phyloP scores from a whole-genome alignment of 2,888 invertebrate species.

The Torymus auratus region DNA sequence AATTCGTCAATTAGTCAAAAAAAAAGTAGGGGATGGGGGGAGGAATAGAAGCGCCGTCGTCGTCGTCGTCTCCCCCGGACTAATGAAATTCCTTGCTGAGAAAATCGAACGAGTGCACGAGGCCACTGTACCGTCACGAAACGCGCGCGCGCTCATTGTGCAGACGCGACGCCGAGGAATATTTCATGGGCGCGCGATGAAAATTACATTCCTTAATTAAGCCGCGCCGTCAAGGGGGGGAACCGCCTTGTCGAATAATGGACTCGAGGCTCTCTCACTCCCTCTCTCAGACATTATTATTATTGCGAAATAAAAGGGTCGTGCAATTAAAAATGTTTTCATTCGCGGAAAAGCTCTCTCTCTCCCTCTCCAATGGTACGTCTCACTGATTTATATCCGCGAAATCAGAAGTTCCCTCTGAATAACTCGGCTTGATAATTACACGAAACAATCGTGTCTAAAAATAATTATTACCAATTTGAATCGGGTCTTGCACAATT shows the following conservation, averaged over 20 bases:
- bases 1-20: slow-evolving; percentile 37
- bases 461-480: too few relatives aligned
- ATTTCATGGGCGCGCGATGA: slow-evolving; percentile 26
- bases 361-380: too few relatives aligned
- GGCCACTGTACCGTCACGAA: neutral
- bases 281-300: neutral
- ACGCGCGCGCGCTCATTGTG: slow-evolving; percentile 13
- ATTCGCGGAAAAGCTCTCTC: neutral
- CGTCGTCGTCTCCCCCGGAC: neutral
- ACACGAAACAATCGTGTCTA: too few relatives aligned
- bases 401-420: too few relatives aligned
- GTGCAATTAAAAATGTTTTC: slow-evolving; percentile 10
- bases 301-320: slow-evolving; percentile 18
- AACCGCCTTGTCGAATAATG: slow-evolving; percentile 35
- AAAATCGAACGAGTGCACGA: slow-evolving; percentile 32
- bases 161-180: slow-evolving; percentile 4
- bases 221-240: neutral
- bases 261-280: neutral
- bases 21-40: neutral
- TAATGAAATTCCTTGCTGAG: slow-evolving; percentile 37
- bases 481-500: too few relatives aligned
- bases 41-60: neutral
- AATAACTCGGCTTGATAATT: too few relatives aligned
- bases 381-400: too few relatives aligned
- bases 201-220: slow-evolving; percentile 44